Base-by-base conservation (phyloP, 2,113 vertebrate species). In the Hippocampus comes region DNA sequence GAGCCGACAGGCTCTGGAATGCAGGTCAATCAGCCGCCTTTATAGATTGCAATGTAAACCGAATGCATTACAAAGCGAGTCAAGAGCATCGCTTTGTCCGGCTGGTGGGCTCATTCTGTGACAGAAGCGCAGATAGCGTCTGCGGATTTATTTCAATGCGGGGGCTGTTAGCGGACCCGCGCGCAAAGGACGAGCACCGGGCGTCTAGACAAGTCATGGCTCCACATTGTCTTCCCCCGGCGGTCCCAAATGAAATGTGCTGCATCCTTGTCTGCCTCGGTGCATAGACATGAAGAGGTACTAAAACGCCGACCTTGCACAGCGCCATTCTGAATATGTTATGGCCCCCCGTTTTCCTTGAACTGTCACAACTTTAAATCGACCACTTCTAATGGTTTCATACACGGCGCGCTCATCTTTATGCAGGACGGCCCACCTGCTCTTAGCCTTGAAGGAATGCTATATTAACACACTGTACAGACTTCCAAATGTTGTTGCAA, bases 1-100 rank as follows among this genome's bases (percentile, higher is more conserved):
- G 87, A 90, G 88, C 88, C 89, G 90, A 83, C 93, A 94, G 94
- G 94, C 94, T 95, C 93, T 92, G 94, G 94, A 97, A 96, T 92
- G 93, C 94, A 91, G 92, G 95, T 93, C 96, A 98, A 97, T 96
- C 95, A 95, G 93, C 91, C 93, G 88, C 87, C 84, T 88, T 94
- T 95, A 78, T 61, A 96, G 93, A 92, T 93, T 88, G 89, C 93
- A 91, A 94, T 94, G 95, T 95, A 93, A 91, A 82, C 85, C 63
- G 86, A 87, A 82, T 85, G 86, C 84, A 87, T 90, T 85, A 90
- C 93, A 92, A 89, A 93, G 92, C 91, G 91, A 91, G 89, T 84
- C 78, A 71, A 82, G 78, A 78, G 80, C 60, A 71, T 71, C 74
- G 72, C 78, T 70, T 72, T 27, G 80, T 27, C 25, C 34, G 51